A percentile compares a stretch with the other conserved stretches of the same genome.
Conservation (phyloP, 2,113 vertebrate species). For the Syngnathus scovelli region DNA sequence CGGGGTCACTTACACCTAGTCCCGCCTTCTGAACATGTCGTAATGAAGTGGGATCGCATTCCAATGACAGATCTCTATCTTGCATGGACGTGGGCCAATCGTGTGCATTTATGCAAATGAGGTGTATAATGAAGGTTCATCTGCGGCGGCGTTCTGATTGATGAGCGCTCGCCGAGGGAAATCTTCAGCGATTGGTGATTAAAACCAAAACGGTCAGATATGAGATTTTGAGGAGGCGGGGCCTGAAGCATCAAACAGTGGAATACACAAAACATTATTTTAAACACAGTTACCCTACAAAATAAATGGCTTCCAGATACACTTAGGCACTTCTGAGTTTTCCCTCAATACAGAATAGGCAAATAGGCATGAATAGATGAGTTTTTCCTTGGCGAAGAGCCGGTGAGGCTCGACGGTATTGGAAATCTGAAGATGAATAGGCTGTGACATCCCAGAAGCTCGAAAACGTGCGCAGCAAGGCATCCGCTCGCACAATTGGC, state of each 20-base stretch:
- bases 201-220: constrained; percentile 32
- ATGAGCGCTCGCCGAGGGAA: constrained; percentile 49
- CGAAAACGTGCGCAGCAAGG: constrained; percentile 43
- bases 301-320: too few relatives aligned
- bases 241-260: background rate
- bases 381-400: constrained; percentile 14
- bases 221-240: background rate
- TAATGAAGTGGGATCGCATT: constrained; percentile 58
- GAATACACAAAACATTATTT: too few relatives aligned
- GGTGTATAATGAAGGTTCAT: constrained; percentile 58
- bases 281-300: too few relatives aligned
- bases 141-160: constrained; percentile 47
- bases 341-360: constrained; percentile 16
- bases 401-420: constrained; percentile 27
- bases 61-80: constrained; percentile 61
- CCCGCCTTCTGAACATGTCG: constrained; percentile 44
- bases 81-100: background rate
- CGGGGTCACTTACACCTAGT: constrained; percentile 12
- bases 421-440: constrained; percentile 37
- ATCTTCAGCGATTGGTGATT: constrained; percentile 45
- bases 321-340: too few relatives aligned
- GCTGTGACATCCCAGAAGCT: constrained; percentile 41
- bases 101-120: constrained; percentile 53
- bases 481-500: constrained; percentile 58
- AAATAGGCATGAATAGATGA: constrained; percentile 1